Evolutionary conservation across 2,888 invertebrate species (phyloP).

Genomic region (Lymantria monacha): DNA sequence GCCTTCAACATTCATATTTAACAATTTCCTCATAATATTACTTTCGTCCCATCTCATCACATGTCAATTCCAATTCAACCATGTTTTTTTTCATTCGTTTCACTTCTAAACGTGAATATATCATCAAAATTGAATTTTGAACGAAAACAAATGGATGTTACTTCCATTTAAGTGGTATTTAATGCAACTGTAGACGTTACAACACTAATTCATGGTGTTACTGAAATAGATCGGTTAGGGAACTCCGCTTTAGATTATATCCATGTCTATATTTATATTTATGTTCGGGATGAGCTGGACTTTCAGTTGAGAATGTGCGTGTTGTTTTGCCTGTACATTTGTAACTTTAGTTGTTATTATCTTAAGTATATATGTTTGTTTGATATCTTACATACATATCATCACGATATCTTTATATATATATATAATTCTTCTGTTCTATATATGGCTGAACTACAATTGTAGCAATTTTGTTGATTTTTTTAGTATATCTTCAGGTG

Average conservation of each 20-base stretch:
- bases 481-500: too few species aligned
- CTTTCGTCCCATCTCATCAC: too few species aligned
- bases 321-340: not conserved
- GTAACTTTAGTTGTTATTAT: not conserved
- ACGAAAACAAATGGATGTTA: constrained; percentile 12
- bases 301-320: not conserved
- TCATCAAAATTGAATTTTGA: constrained; percentile 3
- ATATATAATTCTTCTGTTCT: too few species aligned
- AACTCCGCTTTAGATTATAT: constrained; percentile 7
- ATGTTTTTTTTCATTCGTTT: too few species aligned
- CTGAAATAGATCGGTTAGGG: constrained; percentile 24
- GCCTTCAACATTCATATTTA: too few species aligned
- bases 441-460: too few species aligned
- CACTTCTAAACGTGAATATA: not conserved
- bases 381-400: too few species aligned
- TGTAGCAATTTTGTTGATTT: too few species aligned
- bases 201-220: constrained; percentile 12
- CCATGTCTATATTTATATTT: constrained; percentile 15
- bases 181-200: constrained; percentile 15
- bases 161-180: constrained; percentile 19
- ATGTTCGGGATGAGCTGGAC: not conserved
- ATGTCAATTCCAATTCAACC: too few species aligned
- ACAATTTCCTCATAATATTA: too few species aligned
- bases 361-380: too few species aligned
- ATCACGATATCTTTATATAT: too few species aligned